Percentiles rank a stretch among this genome's conserved stretches.
These are phyloP conservation scores for Graptemys geographica DNA, from an alignment of 2,797 vertebrate species.

Conservation along the genomic window DNA sequence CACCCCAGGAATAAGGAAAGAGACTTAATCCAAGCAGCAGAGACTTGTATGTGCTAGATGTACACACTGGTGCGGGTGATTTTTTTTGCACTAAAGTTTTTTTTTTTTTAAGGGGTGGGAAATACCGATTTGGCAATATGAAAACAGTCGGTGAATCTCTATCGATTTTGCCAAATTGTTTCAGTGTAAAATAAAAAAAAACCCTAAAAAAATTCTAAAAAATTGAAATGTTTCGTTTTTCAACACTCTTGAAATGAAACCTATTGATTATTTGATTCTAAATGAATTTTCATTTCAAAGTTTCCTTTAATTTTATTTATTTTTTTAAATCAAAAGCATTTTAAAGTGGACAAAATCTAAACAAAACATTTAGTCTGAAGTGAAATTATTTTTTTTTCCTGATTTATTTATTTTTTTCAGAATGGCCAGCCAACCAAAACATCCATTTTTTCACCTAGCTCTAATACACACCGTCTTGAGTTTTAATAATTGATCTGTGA, in stretches of 20 bases:
- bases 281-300: too few relatives aligned
- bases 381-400: too few relatives aligned
- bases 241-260: too few relatives aligned
- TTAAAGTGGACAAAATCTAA: too few relatives aligned
- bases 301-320: too few relatives aligned
- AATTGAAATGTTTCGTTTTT: background rate
- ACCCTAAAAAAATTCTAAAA: too few relatives aligned
- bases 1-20: background rate
- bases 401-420: too few relatives aligned
- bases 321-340: background rate
- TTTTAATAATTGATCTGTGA: background rate
- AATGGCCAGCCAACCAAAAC: too few relatives aligned
- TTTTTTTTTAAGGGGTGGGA: too few relatives aligned
- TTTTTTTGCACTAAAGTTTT: too few relatives aligned
- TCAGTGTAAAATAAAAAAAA: background rate
- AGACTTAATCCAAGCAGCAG: background rate
- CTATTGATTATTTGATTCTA: too few relatives aligned
- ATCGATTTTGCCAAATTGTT: background rate
- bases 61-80: background rate
- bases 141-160: background rate
- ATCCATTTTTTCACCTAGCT: background rate
- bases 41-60: background rate
- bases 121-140: background rate
- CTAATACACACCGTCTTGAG: background rate
- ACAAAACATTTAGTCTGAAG: too few relatives aligned